phyloP scores from a whole-genome alignment of 2,888 invertebrate species.

The Griposia aprilina region DNA sequence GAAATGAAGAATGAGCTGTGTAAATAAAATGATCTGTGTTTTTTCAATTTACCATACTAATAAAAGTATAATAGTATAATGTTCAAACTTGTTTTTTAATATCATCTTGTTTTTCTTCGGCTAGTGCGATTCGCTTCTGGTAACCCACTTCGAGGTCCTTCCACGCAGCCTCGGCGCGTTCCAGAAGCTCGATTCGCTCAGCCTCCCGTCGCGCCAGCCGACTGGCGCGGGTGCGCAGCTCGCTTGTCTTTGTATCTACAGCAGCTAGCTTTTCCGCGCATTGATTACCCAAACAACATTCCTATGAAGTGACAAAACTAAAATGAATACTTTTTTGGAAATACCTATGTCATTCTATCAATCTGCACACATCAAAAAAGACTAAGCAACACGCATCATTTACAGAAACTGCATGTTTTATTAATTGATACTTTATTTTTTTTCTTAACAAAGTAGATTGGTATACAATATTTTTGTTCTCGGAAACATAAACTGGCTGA shows the following conservation, averaged over 20 bases:
- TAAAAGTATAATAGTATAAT: background rate
- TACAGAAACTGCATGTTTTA: no score
- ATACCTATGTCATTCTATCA: background rate
- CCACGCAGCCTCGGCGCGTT: slow-evolving; percentile 86
- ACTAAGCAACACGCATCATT: no score
- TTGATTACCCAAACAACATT: slow-evolving; percentile 77
- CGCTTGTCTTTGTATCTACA: slow-evolving; percentile 74
- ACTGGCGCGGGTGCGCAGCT: slow-evolving; percentile 77
- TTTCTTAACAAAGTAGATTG: no score
- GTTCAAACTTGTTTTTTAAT: slow-evolving; percentile 76
- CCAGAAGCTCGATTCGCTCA: slow-evolving; percentile 80
- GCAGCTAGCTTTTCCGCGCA: slow-evolving; percentile 75
- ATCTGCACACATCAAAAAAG: no score
- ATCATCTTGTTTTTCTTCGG: slow-evolving; percentile 81
- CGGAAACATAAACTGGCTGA: no score
- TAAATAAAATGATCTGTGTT: background rate
- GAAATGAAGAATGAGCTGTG: background rate
- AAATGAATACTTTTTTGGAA: background rate
- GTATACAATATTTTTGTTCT: no score
- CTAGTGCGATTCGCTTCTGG: slow-evolving; percentile 76
- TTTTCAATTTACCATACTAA: background rate
- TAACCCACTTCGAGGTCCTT: slow-evolving; percentile 83
- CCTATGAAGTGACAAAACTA: slow-evolving; percentile 67
- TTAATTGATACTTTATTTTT: no score
- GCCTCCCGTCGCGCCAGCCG: slow-evolving; percentile 80